Percentiles rank a stretch among this genome's conserved stretches.
These are phyloP conservation scores for Sebastes reedi DNA, from an alignment of 2,797 vertebrate genomes.

Conservation along the genomic window DNA sequence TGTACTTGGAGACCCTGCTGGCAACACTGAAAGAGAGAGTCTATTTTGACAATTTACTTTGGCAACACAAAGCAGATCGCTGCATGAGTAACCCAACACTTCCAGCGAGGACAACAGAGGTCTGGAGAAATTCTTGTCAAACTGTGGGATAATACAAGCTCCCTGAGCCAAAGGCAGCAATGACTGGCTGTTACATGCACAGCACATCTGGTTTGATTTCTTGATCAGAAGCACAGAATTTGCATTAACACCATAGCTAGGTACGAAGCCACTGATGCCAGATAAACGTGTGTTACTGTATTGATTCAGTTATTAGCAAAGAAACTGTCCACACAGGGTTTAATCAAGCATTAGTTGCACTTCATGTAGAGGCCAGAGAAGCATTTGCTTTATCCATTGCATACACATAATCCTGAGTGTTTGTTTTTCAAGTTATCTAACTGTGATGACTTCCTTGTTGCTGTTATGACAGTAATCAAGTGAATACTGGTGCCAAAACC, in stretches of 20 bases:
- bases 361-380: background rate
- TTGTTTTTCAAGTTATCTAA: background rate
- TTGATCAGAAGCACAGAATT: slow-evolving; percentile 6
- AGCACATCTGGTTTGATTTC: slow-evolving; percentile 32
- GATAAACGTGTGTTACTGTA: background rate
- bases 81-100: slow-evolving; percentile 26
- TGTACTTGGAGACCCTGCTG: slow-evolving; percentile 19
- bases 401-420: background rate
- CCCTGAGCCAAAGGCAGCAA: slow-evolving; percentile 15
- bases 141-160: slow-evolving; percentile 1
- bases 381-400: background rate
- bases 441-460: background rate
- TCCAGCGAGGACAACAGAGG: slow-evolving; percentile 25
- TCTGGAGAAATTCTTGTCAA: slow-evolving; percentile 36
- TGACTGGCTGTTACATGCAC: background rate
- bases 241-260: background rate
- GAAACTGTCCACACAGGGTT: background rate
- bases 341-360: background rate
- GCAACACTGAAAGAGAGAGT: slow-evolving; percentile 22
- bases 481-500: background rate
- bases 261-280: background rate
- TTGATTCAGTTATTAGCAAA: background rate
- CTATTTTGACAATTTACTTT: slow-evolving; percentile 33
- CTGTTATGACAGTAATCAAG: background rate
- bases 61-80: slow-evolving; percentile 29